Evolutionary conservation across 2,797 vertebrate genomes (phyloP).

Genomic region (Glossophaga mutica): DNA sequence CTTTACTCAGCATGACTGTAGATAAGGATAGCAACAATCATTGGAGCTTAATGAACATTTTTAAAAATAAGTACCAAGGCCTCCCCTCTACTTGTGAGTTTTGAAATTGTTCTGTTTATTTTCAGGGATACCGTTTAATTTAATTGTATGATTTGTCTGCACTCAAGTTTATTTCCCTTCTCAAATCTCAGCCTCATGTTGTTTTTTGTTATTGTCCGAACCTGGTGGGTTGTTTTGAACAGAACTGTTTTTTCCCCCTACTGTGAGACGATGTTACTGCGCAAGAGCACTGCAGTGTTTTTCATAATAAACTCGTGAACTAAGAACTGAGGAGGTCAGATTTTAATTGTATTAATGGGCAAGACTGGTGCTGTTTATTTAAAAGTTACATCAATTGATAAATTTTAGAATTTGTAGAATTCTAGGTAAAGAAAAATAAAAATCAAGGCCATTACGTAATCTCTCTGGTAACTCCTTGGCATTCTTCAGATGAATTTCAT

Average conservation of each 20-base stretch:
- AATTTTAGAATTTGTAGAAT: slow-evolving; percentile 76
- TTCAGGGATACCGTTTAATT: slow-evolving; percentile 89
- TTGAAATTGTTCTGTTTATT: slow-evolving; percentile 85
- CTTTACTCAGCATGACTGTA: slow-evolving; percentile 92
- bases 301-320: slow-evolving; percentile 90
- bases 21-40: slow-evolving; percentile 89
- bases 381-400: slow-evolving; percentile 74
- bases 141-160: slow-evolving; percentile 87
- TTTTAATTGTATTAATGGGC: slow-evolving; percentile 85
- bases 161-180: slow-evolving; percentile 85
- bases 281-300: slow-evolving; percentile 84
- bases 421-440: slow-evolving; percentile 71
- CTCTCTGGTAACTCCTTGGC: slow-evolving; percentile 61
- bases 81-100: slow-evolving; percentile 84
- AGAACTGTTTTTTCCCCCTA: slow-evolving; percentile 83
- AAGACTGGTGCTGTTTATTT: slow-evolving; percentile 81
- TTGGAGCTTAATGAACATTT: slow-evolving; percentile 89
- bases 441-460: slow-evolving; percentile 61
- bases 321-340: slow-evolving; percentile 85
- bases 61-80: slow-evolving; percentile 86
- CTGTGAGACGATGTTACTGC: slow-evolving; percentile 85
- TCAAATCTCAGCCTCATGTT: slow-evolving; percentile 77
- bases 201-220: slow-evolving; percentile 84
- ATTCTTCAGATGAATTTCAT: slow-evolving; percentile 48
- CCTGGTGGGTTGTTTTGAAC: slow-evolving; percentile 85